These are phyloP conservation scores for Orchesellides sinensis DNA, from an alignment of 2,888 invertebrate species.

Conservation along the genomic window DNA sequence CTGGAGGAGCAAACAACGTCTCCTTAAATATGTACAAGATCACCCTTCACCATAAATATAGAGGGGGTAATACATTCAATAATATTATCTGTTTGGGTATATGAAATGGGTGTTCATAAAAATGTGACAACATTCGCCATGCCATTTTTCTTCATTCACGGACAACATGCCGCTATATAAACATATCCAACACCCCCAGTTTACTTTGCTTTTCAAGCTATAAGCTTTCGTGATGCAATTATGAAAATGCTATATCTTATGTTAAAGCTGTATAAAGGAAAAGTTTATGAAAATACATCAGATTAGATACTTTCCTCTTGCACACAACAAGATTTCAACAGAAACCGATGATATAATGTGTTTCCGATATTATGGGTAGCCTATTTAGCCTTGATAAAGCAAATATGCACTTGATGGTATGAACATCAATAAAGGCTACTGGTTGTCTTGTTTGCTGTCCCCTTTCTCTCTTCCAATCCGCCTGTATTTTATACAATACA, in stretches of 20 bases:
- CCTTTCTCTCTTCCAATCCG: neutral
- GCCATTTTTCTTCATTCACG: conserved; percentile 49
- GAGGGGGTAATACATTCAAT: conserved; percentile 40
- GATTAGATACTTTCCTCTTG: neutral
- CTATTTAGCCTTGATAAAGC: conserved; percentile 33
- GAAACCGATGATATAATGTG: conserved; percentile 43
- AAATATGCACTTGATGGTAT: conserved; percentile 11
- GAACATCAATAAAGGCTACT: conserved; percentile 16
- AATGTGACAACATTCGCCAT: conserved; percentile 58
- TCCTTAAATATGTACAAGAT: neutral
- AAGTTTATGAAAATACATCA: conserved; percentile 27
- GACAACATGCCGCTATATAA: conserved; percentile 29
- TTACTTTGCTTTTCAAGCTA: neutral
- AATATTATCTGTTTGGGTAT: conserved; percentile 54
- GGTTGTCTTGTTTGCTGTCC: conserved; percentile 21
- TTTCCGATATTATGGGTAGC: conserved; percentile 45
- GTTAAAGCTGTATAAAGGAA: conserved; percentile 23
- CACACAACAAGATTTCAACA: conserved; percentile 42
- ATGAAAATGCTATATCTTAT: too few species aligned
- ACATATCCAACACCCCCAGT: conserved; percentile 14
- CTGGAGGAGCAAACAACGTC: neutral
- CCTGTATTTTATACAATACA: neutral
- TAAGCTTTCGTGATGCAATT: neutral
- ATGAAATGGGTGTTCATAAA: conserved; percentile 62
- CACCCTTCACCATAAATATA: conserved; percentile 20